A percentile compares a stretch with the other conserved stretches of the same genome.
Conservation (phyloP, 2,113 vertebrate genomes). For the Elaphurus davidianus region DNA sequence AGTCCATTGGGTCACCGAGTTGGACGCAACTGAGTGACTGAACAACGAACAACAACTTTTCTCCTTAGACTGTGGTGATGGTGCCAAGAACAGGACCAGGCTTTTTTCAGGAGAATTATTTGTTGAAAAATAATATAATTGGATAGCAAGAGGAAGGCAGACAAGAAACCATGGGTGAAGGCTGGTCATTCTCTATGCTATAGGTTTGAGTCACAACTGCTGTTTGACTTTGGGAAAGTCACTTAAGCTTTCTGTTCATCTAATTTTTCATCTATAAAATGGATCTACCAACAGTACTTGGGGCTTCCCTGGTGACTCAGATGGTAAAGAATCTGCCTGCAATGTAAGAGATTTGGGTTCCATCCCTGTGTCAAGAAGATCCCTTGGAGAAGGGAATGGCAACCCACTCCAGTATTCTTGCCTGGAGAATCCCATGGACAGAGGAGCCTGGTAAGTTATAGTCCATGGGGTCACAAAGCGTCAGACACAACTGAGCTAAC, state of each 20-base stretch:
- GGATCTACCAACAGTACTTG: background rate
- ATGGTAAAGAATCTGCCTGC: background rate
- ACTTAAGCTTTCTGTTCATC: background rate
- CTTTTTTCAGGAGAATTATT: background rate
- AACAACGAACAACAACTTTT: background rate
- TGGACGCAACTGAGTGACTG: background rate
- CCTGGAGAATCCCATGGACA: background rate
- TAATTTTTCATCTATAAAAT: background rate
- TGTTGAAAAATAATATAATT: background rate
- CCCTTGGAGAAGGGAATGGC: background rate
- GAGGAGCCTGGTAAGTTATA: background rate
- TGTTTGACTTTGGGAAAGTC: background rate
- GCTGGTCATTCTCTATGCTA: background rate
- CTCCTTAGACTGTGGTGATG: background rate
- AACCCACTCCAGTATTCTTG: background rate
- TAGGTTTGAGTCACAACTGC: background rate
- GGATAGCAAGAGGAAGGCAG: background rate
- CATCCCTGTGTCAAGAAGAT: background rate
- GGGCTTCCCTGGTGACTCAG: background rate
- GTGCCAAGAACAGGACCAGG: background rate
- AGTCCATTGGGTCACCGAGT: background rate
- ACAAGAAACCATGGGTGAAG: background rate
- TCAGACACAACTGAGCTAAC: background rate
- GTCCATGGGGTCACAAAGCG: background rate
- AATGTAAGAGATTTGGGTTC: background rate